Conservation (phyloP, 2,113 vertebrate genomes). For the Datnioides undecimradiatus region DNA sequence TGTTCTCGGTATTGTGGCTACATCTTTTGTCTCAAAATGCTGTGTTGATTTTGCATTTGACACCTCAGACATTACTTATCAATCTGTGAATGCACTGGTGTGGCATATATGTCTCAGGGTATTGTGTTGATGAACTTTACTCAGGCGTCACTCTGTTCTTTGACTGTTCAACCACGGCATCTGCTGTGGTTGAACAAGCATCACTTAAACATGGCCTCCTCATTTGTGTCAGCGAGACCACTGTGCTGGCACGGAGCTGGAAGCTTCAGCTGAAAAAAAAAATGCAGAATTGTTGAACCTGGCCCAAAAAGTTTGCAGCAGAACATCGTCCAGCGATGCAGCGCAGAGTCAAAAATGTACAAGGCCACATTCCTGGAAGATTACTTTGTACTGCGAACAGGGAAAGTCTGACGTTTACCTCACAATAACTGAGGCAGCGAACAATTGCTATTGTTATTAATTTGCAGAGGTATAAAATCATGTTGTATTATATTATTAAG, state of each 20-base stretch:
- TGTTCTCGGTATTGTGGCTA: neutral
- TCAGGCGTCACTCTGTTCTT: neutral
- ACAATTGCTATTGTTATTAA: neutral
- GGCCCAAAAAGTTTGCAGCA: neutral
- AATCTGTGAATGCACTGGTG: neutral
- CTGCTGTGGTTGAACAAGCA: neutral
- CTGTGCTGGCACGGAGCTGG: too few relatives aligned
- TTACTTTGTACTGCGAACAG: neutral
- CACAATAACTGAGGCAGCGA: neutral
- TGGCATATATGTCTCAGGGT: neutral
- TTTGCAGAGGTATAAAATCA: too few relatives aligned
- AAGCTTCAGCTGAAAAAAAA: neutral
- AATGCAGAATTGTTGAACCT: neutral
- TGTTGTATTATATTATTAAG: neutral
- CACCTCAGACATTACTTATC: neutral
- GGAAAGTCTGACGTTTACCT: neutral
- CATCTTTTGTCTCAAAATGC: constrained; percentile 8
- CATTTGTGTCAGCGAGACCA: constrained; percentile 1
- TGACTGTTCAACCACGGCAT: neutral
- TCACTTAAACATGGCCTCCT: neutral
- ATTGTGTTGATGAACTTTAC: neutral
- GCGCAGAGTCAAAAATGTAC: neutral
- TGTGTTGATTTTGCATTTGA: neutral
- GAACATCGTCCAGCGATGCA: neutral
- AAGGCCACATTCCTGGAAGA: constrained; percentile 13